Evolutionary conservation across 2,797 vertebrate genomes (phyloP).

Genomic region (Sandelia bainsii): DNA sequence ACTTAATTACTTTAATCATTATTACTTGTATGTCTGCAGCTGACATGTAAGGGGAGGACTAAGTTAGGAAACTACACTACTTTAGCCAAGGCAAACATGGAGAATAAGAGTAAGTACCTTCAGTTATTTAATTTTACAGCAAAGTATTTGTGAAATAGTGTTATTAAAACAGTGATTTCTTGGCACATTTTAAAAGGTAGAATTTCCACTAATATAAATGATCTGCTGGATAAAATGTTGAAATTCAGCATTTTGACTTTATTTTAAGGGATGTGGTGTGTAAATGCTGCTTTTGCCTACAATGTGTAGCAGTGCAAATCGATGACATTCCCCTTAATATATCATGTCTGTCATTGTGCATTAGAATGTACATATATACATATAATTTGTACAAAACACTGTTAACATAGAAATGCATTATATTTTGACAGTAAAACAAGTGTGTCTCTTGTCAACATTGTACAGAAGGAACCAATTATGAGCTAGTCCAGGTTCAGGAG

Average conservation of each 20-base stretch:
- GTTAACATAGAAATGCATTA: not conserved
- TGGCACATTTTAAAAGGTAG: not conserved
- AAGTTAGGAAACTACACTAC: slow-evolving; percentile 71
- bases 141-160: not conserved
- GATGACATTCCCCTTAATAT: not conserved
- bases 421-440: slow-evolving; percentile 6
- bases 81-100: slow-evolving; percentile 66
- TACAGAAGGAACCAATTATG: slow-evolving; percentile 81
- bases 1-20: not conserved
- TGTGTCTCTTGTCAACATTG: slow-evolving; percentile 8
- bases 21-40: slow-evolving; percentile 78
- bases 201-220: not conserved
- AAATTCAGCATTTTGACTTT: not conserved
- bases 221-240: not conserved
- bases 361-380: not conserved
- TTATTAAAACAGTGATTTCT: not conserved
- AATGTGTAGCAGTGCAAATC: not conserved
- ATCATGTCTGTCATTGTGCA: not conserved
- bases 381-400: not conserved
- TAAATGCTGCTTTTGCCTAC: not conserved
- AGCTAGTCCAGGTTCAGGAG: slow-evolving; percentile 90
- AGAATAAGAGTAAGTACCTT: slow-evolving; percentile 85
- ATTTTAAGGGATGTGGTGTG: not conserved
- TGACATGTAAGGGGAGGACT: slow-evolving; percentile 87
- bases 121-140: not conserved